Evolutionary conservation across 2,888 invertebrate genomes (phyloP).

Genomic region (Schizaphis graminum): DNA sequence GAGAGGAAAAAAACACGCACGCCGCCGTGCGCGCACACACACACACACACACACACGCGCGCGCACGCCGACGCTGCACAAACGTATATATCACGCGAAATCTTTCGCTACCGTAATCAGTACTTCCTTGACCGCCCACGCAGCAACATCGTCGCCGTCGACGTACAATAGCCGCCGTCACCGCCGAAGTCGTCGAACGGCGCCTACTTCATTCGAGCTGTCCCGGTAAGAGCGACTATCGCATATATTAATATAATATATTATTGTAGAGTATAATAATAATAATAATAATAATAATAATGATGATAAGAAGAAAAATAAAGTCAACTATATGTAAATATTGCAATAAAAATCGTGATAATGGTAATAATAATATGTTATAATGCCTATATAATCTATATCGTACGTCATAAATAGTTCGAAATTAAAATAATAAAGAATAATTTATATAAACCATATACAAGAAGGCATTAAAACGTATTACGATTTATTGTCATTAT

Average conservation of each 20-base stretch:
- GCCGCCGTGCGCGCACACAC: slow-evolving; percentile 7
- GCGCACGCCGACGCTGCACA: slow-evolving; percentile 16
- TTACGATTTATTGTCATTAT: too few species aligned
- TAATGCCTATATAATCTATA: too few species aligned
- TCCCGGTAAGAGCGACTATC: slow-evolving; percentile 32
- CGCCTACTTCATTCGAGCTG: neutral
- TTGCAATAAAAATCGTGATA: too few species aligned
- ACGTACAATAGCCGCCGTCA: neutral
- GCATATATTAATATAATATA: neutral
- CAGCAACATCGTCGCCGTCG: slow-evolving; percentile 10
- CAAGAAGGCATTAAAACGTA: too few species aligned
- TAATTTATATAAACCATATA: too few species aligned
- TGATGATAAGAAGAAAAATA: too few species aligned
- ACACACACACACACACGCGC: neutral
- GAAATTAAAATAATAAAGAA: too few species aligned
- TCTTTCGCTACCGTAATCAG: slow-evolving; percentile 65
- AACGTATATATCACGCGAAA: slow-evolving; percentile 55
- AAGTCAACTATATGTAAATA: too few species aligned
- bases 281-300: neutral
- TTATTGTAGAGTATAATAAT: neutral
- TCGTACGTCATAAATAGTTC: too few species aligned
- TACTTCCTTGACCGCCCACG: slow-evolving; percentile 64
- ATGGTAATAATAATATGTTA: too few species aligned
- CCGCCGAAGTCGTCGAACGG: slow-evolving; percentile 13
- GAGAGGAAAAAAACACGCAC: slow-evolving; percentile 10